Conservation (phyloP, 2,113 vertebrate genomes). For the Aythya baeri region DNA sequence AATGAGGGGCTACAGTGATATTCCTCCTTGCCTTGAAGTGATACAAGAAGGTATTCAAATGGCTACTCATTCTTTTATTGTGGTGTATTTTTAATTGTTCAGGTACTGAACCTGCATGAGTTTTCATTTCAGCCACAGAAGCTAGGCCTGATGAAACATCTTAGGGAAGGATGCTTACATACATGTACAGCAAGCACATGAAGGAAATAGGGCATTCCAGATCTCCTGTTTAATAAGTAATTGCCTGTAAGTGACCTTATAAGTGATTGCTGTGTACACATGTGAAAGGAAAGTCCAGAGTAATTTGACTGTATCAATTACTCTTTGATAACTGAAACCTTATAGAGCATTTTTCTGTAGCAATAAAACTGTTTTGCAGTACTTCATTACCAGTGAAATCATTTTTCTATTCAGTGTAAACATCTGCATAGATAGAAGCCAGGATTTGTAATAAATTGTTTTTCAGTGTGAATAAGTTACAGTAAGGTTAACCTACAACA, state of each 20-base stretch:
- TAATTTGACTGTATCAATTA: rapidly evolving
- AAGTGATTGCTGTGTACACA: not conserved
- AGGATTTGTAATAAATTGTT: not conserved
- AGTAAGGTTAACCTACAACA: not conserved
- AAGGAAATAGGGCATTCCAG: not conserved
- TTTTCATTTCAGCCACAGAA: not conserved
- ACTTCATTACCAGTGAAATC: not conserved
- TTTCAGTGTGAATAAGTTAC: not conserved
- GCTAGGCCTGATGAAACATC: not conserved
- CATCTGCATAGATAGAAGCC: not conserved
- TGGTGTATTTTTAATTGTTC: not conserved
- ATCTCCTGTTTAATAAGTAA: not conserved
- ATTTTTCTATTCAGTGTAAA: not conserved
- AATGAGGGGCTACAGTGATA: not conserved
- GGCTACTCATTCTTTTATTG: not conserved
- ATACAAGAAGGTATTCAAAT: not conserved
- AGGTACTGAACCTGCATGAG: not conserved
- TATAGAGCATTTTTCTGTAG: not conserved
- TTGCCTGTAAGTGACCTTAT: not conserved
- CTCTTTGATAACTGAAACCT: not conserved
- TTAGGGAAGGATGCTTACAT: not conserved
- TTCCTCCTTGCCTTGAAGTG: not conserved
- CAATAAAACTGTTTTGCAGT: not conserved
- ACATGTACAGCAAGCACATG: not conserved
- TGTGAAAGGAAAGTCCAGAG: not conserved